Percentiles rank a stretch among this genome's conserved stretches.
phyloP scores from a whole-genome alignment of 2,888 invertebrate species.

The Drosophila prostipennis region DNA sequence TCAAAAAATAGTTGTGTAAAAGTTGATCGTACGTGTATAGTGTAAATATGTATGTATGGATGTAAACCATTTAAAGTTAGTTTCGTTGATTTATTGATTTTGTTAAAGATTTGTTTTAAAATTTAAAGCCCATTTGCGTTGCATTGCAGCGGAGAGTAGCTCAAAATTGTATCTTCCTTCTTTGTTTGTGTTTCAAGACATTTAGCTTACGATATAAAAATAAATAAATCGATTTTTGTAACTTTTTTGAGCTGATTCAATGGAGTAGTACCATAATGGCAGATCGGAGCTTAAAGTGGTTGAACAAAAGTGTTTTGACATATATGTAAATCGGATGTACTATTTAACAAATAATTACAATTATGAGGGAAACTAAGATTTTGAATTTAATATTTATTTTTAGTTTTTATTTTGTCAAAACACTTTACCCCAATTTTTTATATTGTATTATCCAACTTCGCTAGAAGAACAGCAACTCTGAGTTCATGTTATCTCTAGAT shows the following conservation, averaged over 20 bases:
- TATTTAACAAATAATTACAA: neutral
- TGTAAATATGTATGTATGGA: slow-evolving; percentile 43
- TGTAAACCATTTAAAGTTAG: slow-evolving; percentile 53
- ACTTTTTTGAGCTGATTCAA: slow-evolving; percentile 24
- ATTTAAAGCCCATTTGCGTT: slow-evolving; percentile 61
- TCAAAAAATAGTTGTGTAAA: slow-evolving; percentile 49
- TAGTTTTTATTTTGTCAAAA: neutral
- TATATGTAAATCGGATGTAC: too few species aligned
- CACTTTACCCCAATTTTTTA: slow-evolving; percentile 1
- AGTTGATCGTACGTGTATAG: slow-evolving; percentile 27
- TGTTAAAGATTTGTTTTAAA: slow-evolving; percentile 38
- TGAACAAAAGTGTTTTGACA: slow-evolving; percentile 10
- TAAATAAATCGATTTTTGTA: slow-evolving; percentile 3
- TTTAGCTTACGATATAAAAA: slow-evolving; percentile 23
- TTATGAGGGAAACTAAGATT: neutral
- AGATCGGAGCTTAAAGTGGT: slow-evolving; percentile 7
- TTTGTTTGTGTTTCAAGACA: slow-evolving; percentile 23
- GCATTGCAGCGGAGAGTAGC: slow-evolving; percentile 50
- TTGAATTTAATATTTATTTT: neutral
- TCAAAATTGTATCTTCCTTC: slow-evolving; percentile 15
- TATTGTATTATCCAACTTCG: slow-evolving; percentile 10
- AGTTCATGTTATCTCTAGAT: slow-evolving; percentile 26
- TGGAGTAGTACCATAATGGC: slow-evolving; percentile 10
- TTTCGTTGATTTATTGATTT: slow-evolving; percentile 67
- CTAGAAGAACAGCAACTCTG: slow-evolving; percentile 19